Percentiles rank a stretch among this genome's conserved stretches.
Conservation (phyloP, 2,797 vertebrate genomes). For the Syncerus caffer region DNA sequence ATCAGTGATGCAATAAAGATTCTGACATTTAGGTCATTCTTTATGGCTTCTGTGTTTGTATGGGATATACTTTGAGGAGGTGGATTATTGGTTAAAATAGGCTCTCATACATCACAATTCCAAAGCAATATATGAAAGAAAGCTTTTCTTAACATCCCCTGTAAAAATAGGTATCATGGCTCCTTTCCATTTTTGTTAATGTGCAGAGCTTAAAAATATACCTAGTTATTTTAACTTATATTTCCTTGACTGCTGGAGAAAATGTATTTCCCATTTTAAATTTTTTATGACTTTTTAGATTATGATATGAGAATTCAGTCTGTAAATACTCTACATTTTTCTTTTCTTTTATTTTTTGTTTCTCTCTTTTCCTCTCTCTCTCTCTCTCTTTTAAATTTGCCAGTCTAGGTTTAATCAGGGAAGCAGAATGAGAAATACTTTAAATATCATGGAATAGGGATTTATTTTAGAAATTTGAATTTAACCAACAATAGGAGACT, state of each 20-base stretch:
- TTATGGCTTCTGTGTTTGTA: neutral
- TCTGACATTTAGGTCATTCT: neutral
- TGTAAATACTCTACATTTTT: neutral
- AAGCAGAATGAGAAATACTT: neutral
- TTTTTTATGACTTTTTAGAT: neutral
- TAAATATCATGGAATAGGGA: neutral
- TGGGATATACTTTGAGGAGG: neutral
- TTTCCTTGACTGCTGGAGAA: neutral
- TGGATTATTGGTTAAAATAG: neutral
- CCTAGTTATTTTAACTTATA: neutral
- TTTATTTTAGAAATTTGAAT: neutral
- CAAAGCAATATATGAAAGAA: neutral
- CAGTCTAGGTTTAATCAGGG: neutral
- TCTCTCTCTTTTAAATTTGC: neutral
- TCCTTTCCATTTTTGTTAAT: slow-evolving; percentile 9
- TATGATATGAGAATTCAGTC: neutral
- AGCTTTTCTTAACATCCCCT: neutral
- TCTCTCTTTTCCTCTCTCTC: neutral
- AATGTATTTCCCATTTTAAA: neutral
- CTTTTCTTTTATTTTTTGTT: neutral
- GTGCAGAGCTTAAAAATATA: neutral
- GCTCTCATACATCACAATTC: neutral
- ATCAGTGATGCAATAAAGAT: neutral
- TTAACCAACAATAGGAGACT: neutral
- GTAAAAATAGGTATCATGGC: neutral